phyloP scores from a whole-genome alignment of 1,140 invertebrate genomes.

The Phocides pigmalion region DNA sequence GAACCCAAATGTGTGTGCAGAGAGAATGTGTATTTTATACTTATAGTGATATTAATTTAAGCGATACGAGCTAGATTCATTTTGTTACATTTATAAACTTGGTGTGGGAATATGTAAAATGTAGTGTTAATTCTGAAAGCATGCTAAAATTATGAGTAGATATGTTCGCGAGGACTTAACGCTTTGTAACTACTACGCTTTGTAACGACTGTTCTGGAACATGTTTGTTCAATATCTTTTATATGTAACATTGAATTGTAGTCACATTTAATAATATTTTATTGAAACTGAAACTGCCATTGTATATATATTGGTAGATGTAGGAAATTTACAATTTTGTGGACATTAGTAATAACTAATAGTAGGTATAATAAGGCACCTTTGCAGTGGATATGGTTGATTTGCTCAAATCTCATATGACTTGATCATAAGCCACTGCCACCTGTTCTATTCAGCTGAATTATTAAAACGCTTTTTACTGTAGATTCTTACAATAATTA shows the following conservation, averaged over 20 bases:
- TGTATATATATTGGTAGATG: background rate
- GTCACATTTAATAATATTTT: background rate
- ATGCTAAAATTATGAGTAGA: background rate
- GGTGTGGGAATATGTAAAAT: constrained; percentile 36
- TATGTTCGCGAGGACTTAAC: background rate
- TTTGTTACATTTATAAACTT: constrained; percentile 60
- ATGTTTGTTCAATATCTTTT: background rate
- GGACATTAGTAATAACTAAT: background rate
- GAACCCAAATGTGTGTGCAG: background rate
- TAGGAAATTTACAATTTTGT: background rate
- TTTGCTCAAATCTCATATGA: constrained; percentile 19
- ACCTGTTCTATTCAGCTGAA: background rate
- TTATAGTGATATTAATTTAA: constrained; percentile 82
- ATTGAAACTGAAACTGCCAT: constrained; percentile 15
- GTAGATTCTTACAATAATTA: background rate
- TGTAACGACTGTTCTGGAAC: background rate
- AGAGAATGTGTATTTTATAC: constrained; percentile 44
- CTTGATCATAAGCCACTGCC: constrained; percentile 8
- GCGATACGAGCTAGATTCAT: constrained; percentile 68
- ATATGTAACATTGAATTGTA: background rate
- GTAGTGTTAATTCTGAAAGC: constrained; percentile 23
- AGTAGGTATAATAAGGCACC: constrained; percentile 7
- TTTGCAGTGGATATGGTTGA: constrained; percentile 16
- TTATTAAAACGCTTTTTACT: background rate
- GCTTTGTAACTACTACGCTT: background rate